Percentiles rank a stretch among this genome's conserved stretches.
phyloP scores from a whole-genome alignment of 2,113 vertebrate species.

The Narcine bancroftii region DNA sequence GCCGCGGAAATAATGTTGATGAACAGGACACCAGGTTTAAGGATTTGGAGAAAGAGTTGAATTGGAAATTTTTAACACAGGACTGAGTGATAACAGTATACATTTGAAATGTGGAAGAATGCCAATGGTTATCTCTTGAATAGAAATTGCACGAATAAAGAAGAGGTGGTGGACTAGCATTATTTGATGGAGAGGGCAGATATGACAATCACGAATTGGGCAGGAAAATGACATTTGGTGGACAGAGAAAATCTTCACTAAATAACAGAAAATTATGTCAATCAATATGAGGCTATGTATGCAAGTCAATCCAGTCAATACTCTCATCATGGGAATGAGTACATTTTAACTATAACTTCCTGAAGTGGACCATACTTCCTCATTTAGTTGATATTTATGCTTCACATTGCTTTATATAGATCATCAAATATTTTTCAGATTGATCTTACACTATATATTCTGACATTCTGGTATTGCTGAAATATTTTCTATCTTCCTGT shows the following conservation, averaged over 20 bases:
- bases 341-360: neutral
- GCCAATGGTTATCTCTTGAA: neutral
- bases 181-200: neutral
- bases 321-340: neutral
- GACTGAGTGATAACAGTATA: too few species aligned
- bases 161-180: neutral
- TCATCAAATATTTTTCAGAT: neutral
- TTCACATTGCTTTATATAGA: neutral
- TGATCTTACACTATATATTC: neutral
- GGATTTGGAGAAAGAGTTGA: too few species aligned
- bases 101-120: too few species aligned
- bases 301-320: too few species aligned
- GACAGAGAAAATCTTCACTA: neutral
- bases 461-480: neutral
- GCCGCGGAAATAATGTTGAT: neutral
- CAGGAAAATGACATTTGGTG: neutral
- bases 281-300: neutral
- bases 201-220: neutral
- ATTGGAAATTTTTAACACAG: too few species aligned
- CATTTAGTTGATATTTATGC: neutral
- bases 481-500: neutral
- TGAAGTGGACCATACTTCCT: neutral
- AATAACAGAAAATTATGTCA: neutral
- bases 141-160: neutral
- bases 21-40: neutral